Evolutionary conservation across 2,797 vertebrate species (phyloP).

Genomic region (Sebastes variabilis): DNA sequence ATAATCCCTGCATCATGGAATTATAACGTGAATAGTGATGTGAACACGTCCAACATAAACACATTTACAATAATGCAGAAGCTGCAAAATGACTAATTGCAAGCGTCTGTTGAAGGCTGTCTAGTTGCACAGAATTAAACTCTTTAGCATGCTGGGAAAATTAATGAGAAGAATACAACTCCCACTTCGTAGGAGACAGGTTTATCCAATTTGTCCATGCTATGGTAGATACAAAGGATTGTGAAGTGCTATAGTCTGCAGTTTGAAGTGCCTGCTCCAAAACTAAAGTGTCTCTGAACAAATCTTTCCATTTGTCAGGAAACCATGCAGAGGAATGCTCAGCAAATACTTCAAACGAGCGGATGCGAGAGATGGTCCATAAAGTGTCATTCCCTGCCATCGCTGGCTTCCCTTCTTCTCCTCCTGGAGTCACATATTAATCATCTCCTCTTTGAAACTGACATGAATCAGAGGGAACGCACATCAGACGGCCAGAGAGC

Average conservation of each 20-base stretch:
- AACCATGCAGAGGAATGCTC: constrained; percentile 58
- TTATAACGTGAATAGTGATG: constrained; percentile 9
- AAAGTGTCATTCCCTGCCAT: constrained; percentile 59
- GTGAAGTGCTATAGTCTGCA: constrained; percentile 59
- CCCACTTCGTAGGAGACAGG: constrained; percentile 38
- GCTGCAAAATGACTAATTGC: constrained; percentile 7
- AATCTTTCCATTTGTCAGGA: constrained; percentile 62
- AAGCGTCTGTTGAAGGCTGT: constrained; percentile 5
- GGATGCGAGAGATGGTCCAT: constrained; percentile 59
- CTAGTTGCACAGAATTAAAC: constrained; percentile 28
- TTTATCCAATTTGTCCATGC: constrained; percentile 60
- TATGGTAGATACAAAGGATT: constrained; percentile 55
- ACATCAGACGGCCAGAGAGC: constrained; percentile 37
- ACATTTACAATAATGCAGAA: constrained; percentile 21
- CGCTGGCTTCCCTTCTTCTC: constrained; percentile 39
- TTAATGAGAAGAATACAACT: constrained; percentile 55
- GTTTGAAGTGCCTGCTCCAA: constrained; percentile 73
- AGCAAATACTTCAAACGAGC: constrained; percentile 75
- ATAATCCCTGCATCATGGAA: constrained; percentile 41
- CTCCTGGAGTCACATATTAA: constrained; percentile 65
- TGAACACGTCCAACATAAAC: constrained; percentile 14
- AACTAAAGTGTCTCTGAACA: constrained; percentile 60
- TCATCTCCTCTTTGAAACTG: constrained; percentile 59
- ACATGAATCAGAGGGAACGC: constrained; percentile 55
- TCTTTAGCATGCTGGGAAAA: constrained; percentile 59